Conservation (phyloP, 2,113 vertebrate genomes). For the Larimichthys crocea region DNA sequence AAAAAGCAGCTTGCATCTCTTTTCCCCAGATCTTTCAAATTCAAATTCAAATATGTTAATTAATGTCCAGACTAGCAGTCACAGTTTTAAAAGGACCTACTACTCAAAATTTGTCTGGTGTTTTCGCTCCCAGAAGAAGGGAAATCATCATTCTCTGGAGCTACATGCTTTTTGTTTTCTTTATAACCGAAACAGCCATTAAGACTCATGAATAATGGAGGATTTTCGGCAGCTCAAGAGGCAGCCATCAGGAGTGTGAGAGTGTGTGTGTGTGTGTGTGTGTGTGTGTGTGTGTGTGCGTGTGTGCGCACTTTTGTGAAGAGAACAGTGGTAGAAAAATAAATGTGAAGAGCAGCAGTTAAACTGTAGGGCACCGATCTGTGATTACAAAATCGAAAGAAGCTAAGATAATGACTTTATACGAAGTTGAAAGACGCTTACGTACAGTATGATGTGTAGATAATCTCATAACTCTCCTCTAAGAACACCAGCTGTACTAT, state of each 20-base stretch:
- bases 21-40: not conserved
- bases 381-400: constrained; percentile 36
- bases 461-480: constrained; percentile 49
- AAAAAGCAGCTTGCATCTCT: not conserved
- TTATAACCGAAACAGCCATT: constrained; percentile 52
- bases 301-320: not conserved
- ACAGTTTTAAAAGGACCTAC: not conserved
- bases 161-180: constrained; percentile 33
- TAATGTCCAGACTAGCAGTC: not conserved
- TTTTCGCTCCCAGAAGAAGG: constrained; percentile 19
- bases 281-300: constrained; percentile 1
- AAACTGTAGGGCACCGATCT: constrained; percentile 21
- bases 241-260: constrained; percentile 33
- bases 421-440: constrained; percentile 13
- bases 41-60: constrained; percentile 16
- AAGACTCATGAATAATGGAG: constrained; percentile 67
- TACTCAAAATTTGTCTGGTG: constrained; percentile 9
- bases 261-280: constrained; percentile 28
- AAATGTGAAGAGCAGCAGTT: constrained; percentile 32
- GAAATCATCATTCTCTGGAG: constrained; percentile 27
- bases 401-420: constrained; percentile 48
- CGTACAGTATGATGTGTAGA: constrained; percentile 2
- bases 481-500: constrained; percentile 35
- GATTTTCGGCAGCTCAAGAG: constrained; percentile 35
- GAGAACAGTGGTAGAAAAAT: constrained; percentile 5